A percentile compares a stretch with the other conserved stretches of the same genome.
phyloP scores from a whole-genome alignment of 2,797 vertebrate genomes.

The Manis crassicaudata region DNA sequence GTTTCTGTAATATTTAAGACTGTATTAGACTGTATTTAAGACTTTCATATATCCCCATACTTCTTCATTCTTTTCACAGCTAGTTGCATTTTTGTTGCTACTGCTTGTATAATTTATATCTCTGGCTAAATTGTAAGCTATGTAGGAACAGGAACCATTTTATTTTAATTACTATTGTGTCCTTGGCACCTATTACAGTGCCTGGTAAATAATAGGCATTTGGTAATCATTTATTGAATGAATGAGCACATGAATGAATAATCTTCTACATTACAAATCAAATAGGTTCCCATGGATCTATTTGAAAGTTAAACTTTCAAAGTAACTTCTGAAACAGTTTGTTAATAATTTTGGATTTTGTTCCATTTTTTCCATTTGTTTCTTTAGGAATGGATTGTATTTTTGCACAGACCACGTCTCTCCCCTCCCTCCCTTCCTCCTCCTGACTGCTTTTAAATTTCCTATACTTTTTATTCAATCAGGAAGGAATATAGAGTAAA shows the following conservation, averaged over 20 bases:
- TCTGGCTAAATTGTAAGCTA: slow-evolving; percentile 63
- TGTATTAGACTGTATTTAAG: neutral
- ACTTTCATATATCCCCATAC: neutral
- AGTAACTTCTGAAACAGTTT: slow-evolving; percentile 40
- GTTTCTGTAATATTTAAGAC: neutral
- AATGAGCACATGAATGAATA: slow-evolving; percentile 31
- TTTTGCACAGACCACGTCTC: neutral
- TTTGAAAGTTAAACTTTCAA: slow-evolving; percentile 47
- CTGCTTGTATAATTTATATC: neutral
- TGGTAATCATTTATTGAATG: slow-evolving; percentile 52
- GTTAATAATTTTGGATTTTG: slow-evolving; percentile 41
- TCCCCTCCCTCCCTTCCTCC: neutral
- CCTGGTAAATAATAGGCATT: slow-evolving; percentile 36
- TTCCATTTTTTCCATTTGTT: neutral
- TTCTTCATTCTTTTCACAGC: slow-evolving; percentile 58
- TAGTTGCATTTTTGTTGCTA: slow-evolving; percentile 48
- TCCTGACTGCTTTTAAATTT: neutral
- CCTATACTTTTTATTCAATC: neutral
- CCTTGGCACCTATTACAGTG: neutral
- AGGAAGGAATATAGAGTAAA: slow-evolving; percentile 33
- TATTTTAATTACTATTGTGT: slow-evolving; percentile 49
- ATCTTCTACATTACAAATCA: slow-evolving; percentile 25
- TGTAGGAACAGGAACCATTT: slow-evolving; percentile 34
- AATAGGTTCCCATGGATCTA: slow-evolving; percentile 12
- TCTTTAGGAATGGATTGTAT: slow-evolving; percentile 21